Conservation (phyloP, 1,140 invertebrate genomes). For the Monomorium pharaonis region DNA sequence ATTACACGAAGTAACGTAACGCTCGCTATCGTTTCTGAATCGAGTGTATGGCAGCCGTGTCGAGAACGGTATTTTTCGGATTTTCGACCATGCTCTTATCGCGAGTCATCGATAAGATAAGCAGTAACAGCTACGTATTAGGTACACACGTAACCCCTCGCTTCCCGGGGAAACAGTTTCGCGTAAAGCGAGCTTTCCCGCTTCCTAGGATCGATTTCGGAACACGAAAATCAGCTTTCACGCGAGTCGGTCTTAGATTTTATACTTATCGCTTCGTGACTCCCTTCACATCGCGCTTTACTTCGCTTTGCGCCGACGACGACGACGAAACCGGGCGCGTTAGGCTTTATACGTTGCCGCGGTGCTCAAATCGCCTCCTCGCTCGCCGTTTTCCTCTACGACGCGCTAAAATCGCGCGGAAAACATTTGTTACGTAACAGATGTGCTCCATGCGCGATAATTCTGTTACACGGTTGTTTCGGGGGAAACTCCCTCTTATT, state of each 20-base stretch:
- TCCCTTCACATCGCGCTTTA: neutral
- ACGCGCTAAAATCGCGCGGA: constrained; percentile 18
- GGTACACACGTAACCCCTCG: neutral
- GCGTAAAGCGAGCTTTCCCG: constrained; percentile 16
- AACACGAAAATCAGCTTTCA: constrained; percentile 52
- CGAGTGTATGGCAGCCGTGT: neutral
- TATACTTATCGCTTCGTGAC: constrained; percentile 46
- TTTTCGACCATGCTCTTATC: constrained; percentile 41
- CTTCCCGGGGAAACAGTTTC: constrained; percentile 37
- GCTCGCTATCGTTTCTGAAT: neutral
- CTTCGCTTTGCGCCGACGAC: neutral
- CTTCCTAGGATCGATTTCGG: neutral
- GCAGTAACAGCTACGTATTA: neutral
- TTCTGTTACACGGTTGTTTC: constrained; percentile 24
- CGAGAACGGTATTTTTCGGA: neutral
- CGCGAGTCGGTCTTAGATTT: constrained; percentile 45
- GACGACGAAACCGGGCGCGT: constrained; percentile 1
- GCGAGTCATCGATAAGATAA: constrained; percentile 60
- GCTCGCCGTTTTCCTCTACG: constrained; percentile 15
- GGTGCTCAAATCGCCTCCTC: constrained; percentile 8
- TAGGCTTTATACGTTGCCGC: constrained; percentile 25
- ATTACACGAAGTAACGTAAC: neutral
- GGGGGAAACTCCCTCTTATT: constrained; percentile 36
- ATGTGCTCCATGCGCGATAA: constrained; percentile 1
- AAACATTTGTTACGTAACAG: constrained; percentile 51